These are phyloP conservation scores for Lithodes maja DNA, from an alignment of 2,888 invertebrate species.

Conservation along the genomic window DNA sequence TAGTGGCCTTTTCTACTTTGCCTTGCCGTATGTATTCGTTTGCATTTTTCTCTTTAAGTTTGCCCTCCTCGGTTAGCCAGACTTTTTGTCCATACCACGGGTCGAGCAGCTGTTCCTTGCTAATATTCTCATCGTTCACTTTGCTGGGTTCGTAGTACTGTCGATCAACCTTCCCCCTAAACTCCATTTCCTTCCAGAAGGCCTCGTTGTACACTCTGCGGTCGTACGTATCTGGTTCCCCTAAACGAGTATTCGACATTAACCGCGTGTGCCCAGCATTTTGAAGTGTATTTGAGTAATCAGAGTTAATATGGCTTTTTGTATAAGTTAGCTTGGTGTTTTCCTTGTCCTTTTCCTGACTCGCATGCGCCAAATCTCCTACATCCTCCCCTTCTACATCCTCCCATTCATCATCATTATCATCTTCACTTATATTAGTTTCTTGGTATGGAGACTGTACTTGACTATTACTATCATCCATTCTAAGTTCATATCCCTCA, in stretches of 20 bases:
- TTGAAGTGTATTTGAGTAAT: neutral
- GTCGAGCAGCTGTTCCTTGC: neutral
- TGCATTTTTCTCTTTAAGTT: neutral
- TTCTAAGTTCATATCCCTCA: neutral
- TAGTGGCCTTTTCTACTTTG: neutral
- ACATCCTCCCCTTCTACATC: neutral
- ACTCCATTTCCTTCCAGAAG: neutral
- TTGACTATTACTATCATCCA: conserved; percentile 6
- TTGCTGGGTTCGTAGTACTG: neutral
- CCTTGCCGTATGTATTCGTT: neutral
- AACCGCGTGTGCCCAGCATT: neutral
- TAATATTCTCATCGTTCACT: neutral
- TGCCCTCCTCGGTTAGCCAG: neutral
- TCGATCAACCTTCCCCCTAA: neutral
- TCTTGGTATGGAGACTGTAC: too few species aligned
- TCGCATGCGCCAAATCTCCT: neutral
- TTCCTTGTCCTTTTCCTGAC: neutral
- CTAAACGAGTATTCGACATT: too few species aligned
- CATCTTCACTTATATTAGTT: neutral
- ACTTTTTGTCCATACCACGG: neutral
- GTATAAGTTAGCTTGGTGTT: neutral
- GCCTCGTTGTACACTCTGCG: neutral
- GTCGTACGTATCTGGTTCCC: neutral
- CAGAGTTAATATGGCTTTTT: neutral
- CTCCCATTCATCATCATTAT: neutral